Conservation (phyloP, 1,140 invertebrate species). For the Achroia grisella region DNA sequence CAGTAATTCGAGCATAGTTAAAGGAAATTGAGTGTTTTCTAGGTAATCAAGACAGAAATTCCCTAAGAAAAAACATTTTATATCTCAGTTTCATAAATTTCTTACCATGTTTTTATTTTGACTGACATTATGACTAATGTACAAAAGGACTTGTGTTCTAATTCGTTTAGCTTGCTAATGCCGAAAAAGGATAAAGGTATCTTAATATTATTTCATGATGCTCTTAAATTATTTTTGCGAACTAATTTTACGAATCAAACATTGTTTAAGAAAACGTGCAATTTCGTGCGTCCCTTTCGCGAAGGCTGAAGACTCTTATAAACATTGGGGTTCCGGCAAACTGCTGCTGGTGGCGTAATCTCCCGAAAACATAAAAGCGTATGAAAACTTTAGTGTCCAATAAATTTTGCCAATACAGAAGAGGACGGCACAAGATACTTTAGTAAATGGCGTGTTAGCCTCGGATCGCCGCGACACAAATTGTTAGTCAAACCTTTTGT, state of each 20-base stretch:
- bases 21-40: too few species aligned
- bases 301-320: slow-evolving; percentile 29
- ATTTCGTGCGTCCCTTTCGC: slow-evolving; percentile 28
- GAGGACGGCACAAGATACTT: slow-evolving; percentile 25
- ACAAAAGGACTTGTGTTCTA: too few species aligned
- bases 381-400: slow-evolving; percentile 52
- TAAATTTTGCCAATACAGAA: slow-evolving; percentile 49
- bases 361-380: slow-evolving; percentile 49
- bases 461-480: slow-evolving; percentile 10
- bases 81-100: too few species aligned
- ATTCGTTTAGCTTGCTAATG: too few species aligned
- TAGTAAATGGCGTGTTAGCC: slow-evolving; percentile 22
- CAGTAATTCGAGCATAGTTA: too few species aligned
- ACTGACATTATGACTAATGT: too few species aligned
- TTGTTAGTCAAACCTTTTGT: slow-evolving; percentile 1
- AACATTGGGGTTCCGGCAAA: slow-evolving; percentile 28
- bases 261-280: slow-evolving; percentile 24
- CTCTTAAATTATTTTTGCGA: slow-evolving; percentile 16
- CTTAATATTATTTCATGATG: too few species aligned
- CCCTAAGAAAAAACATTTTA: too few species aligned
- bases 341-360: slow-evolving; percentile 37
- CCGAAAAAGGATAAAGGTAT: too few species aligned
- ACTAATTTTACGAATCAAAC: slow-evolving; percentile 19
- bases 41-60: too few species aligned
- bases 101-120: too few species aligned